phyloP scores from a whole-genome alignment of 2,113 vertebrate species.

The Brienomyrus brachyistius region DNA sequence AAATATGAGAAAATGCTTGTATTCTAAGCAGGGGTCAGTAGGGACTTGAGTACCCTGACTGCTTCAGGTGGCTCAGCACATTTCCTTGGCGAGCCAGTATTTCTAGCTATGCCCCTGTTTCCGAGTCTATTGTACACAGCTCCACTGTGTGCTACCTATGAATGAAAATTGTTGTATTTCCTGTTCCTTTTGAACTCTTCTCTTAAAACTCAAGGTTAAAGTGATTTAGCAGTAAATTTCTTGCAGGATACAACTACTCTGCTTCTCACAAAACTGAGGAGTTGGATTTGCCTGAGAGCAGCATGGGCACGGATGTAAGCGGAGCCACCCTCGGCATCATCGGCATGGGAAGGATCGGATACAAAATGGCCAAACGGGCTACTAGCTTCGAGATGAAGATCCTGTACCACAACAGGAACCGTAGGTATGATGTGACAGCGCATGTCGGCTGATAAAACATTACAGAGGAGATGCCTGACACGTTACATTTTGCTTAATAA shows the following conservation, averaged over 20 bases:
- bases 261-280: slow-evolving; percentile 20
- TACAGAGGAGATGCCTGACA: neutral
- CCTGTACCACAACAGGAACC: slow-evolving; percentile 45
- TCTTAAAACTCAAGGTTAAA: neutral
- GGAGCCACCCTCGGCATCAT: slow-evolving; percentile 45
- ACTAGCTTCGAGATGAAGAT: slow-evolving; percentile 46
- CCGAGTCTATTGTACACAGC: neutral
- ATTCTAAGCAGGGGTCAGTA: neutral
- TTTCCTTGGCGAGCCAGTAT: neutral
- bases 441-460: neutral
- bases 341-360: slow-evolving; percentile 47
- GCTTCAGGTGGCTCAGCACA: too few species aligned
- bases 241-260: slow-evolving; percentile 35
- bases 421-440: slow-evolving; percentile 28
- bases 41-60: too few species aligned
- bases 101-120: neutral
- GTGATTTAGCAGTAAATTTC: neutral
- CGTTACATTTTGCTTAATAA: neutral
- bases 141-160: neutral
- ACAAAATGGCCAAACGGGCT: slow-evolving; percentile 43
- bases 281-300: slow-evolving; percentile 7
- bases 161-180: neutral
- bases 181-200: neutral
- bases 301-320: slow-evolving; percentile 38
- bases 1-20: slow-evolving; percentile 18